phyloP scores from a whole-genome alignment of 1,140 invertebrate genomes.

The Lordiphosa collinella region DNA sequence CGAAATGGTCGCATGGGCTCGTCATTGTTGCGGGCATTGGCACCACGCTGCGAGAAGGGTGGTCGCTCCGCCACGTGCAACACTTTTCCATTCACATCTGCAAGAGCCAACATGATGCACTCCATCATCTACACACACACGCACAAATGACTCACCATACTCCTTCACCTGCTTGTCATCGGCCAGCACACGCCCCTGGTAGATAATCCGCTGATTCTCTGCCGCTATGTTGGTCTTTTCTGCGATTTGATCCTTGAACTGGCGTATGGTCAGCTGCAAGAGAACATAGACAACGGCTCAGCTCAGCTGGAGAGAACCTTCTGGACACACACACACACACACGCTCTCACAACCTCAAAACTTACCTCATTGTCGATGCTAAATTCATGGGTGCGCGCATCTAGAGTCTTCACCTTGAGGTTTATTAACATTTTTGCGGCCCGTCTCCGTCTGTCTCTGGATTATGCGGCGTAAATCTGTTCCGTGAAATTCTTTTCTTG shows the following conservation, averaged over 20 bases:
- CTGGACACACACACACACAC: conserved; percentile 40
- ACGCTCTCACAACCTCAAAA: conserved; percentile 53
- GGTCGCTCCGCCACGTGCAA: conserved; percentile 95
- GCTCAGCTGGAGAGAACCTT: conserved; percentile 17
- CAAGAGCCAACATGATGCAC: conserved; percentile 1
- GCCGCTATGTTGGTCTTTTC: conserved; percentile 87
- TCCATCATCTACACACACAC: not conserved
- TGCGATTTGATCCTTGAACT: conserved; percentile 92
- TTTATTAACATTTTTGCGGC: conserved; percentile 85
- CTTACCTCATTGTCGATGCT: conserved; percentile 92
- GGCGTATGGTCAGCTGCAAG: conserved; percentile 88
- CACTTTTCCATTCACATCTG: conserved; percentile 95
- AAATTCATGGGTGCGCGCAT: conserved; percentile 94
- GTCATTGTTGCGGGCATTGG: conserved; percentile 73
- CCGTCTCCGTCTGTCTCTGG: conserved; percentile 21
- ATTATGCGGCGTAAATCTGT: conserved; percentile 29
- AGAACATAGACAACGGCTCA: not conserved
- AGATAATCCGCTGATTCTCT: conserved; percentile 93
- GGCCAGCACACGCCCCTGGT: conserved; percentile 93
- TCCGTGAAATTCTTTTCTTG: conserved; percentile 34
- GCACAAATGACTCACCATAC: conserved; percentile 85
- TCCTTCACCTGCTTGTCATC: conserved; percentile 94
- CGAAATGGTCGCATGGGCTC: conserved; percentile 64
- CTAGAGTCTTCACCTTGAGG: conserved; percentile 94
- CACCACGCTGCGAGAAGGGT: conserved; percentile 81